phyloP scores from a whole-genome alignment of 2,888 invertebrate genomes.

The Masnerella sp. region DNA sequence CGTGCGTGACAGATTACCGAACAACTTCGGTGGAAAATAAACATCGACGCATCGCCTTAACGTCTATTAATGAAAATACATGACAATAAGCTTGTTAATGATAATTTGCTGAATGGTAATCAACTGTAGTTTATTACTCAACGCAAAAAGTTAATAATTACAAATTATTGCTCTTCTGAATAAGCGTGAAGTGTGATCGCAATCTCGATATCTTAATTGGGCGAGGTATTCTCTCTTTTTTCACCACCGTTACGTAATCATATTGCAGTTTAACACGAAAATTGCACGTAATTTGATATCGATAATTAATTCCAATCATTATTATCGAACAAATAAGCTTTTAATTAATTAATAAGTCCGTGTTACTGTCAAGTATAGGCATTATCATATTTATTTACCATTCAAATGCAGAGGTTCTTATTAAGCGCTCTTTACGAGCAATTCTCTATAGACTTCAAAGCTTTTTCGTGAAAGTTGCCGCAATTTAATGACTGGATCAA shows the following conservation, averaged over 20 bases:
- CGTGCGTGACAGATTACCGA: slow-evolving; percentile 33
- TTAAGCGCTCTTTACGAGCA: too few species aligned
- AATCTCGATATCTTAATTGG: slow-evolving; percentile 42
- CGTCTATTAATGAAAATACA: slow-evolving; percentile 38
- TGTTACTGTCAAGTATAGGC: slow-evolving; percentile 25
- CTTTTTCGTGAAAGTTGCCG: too few species aligned
- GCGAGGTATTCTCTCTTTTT: slow-evolving; percentile 21
- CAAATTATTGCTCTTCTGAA: slow-evolving; percentile 27
- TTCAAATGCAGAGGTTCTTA: too few species aligned
- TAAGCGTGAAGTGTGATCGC: slow-evolving; percentile 32
- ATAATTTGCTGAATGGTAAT: slow-evolving; percentile 22
- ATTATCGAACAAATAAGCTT: slow-evolving; percentile 15
- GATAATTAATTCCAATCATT: slow-evolving; percentile 41
- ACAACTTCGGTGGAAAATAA: slow-evolving; percentile 26
- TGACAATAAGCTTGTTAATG: slow-evolving; percentile 38
- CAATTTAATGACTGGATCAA: too few species aligned
- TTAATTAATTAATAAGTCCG: slow-evolving; percentile 34
- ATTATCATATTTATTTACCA: slow-evolving; percentile 18
- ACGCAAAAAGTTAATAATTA: slow-evolving; percentile 36
- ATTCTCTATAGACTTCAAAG: too few species aligned
- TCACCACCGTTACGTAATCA: slow-evolving; percentile 19
- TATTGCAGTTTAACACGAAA: slow-evolving; percentile 23
- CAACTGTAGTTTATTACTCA: slow-evolving; percentile 6
- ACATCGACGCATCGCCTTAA: slow-evolving; percentile 11
- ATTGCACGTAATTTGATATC: slow-evolving; percentile 26